Evolutionary conservation across 1,140 invertebrate species (phyloP).

Genomic region (Papilio polyxenes): DNA sequence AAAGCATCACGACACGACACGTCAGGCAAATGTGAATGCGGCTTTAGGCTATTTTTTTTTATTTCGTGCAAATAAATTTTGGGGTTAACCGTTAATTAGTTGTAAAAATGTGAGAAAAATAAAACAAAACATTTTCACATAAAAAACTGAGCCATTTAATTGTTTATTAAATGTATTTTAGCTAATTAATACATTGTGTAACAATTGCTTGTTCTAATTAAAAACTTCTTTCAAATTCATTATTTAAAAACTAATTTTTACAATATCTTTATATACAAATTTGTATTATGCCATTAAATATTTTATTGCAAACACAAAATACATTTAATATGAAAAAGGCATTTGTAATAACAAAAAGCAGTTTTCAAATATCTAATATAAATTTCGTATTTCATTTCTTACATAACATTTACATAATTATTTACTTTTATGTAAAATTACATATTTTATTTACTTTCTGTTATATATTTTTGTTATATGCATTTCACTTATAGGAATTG

Average conservation of each 20-base stretch:
- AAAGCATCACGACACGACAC: too few relatives aligned
- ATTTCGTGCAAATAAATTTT: too few relatives aligned
- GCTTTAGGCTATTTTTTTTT: too few relatives aligned
- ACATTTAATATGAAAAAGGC: background rate
- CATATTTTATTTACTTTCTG: background rate
- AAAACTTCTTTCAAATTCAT: background rate
- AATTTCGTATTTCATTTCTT: too few relatives aligned
- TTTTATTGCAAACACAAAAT: background rate
- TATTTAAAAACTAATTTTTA: conserved; percentile 6
- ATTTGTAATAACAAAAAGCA: too few relatives aligned
- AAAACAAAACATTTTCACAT: conserved; percentile 6
- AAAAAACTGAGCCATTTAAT: background rate
- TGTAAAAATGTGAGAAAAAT: background rate
- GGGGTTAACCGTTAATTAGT: background rate
- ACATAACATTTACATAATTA: too few relatives aligned
- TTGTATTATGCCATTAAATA: background rate
- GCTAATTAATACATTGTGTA: background rate
- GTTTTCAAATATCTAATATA: too few relatives aligned
- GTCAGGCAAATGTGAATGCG: too few relatives aligned
- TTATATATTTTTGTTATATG: background rate
- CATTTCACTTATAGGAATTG: conserved; percentile 3
- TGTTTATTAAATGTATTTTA: background rate
- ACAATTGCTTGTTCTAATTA: background rate
- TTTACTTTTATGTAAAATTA: too few relatives aligned
- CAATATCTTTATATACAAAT: background rate